These are phyloP conservation scores for Bombylius discolor DNA, from an alignment of 2,888 invertebrate species.

Conservation along the genomic window DNA sequence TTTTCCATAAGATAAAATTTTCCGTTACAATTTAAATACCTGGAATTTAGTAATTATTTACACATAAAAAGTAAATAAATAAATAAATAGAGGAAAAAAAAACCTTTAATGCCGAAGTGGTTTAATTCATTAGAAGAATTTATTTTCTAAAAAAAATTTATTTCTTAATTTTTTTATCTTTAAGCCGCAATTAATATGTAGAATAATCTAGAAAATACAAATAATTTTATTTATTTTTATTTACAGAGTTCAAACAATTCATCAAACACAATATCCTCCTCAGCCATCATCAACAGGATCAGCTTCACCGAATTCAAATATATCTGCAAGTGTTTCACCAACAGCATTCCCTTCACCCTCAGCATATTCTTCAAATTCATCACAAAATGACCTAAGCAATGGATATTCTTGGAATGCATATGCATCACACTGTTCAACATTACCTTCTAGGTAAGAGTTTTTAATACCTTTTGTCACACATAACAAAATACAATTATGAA, in stretches of 20 bases:
- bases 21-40: too few relatives aligned
- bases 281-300: constrained; percentile 35
- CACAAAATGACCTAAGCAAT: constrained; percentile 19
- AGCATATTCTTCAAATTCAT: constrained; percentile 25
- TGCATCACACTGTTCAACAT: constrained; percentile 12
- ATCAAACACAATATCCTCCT: constrained; percentile 26
- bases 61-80: too few relatives aligned
- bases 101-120: too few relatives aligned
- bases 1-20: too few relatives aligned
- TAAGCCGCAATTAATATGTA: too few relatives aligned
- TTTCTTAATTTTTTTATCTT: too few relatives aligned
- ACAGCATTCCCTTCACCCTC: constrained; percentile 33
- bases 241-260: constrained; percentile 5
- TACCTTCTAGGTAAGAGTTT: constrained; percentile 28
- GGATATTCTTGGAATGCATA: constrained; percentile 29
- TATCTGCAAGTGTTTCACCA: constrained; percentile 32
- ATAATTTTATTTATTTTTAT: neutral
- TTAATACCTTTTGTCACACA: neutral
- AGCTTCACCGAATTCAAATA: constrained; percentile 29
- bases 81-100: too few relatives aligned
- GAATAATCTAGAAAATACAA: too few relatives aligned
- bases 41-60: too few relatives aligned
- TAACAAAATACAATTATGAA: neutral
- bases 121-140: too few relatives aligned
- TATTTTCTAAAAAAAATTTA: too few relatives aligned